A percentile compares a stretch with the other conserved stretches of the same genome.
These are phyloP conservation scores for Mizuhopecten yessoensis DNA, from an alignment of 1,140 invertebrate species.

Conservation along the genomic window DNA sequence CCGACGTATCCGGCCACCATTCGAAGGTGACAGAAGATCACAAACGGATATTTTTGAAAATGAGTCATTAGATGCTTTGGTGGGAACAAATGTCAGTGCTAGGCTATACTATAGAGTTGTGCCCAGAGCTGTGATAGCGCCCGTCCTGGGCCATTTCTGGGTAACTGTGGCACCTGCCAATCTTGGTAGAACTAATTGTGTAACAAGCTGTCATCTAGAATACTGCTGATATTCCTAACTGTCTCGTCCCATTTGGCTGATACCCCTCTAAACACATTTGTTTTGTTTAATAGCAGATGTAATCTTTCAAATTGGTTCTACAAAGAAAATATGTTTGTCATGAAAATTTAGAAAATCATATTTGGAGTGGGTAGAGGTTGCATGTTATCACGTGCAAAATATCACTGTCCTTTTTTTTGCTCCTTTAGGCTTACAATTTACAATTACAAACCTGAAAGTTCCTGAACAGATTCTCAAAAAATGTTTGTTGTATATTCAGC, in stretches of 20 bases:
- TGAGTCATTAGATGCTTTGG: too few species aligned
- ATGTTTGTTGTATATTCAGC: neutral
- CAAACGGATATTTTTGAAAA: too few species aligned
- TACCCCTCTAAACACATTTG: slow-evolving; percentile 16
- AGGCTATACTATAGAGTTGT: too few species aligned
- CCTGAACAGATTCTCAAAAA: neutral
- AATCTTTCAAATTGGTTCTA: slow-evolving; percentile 21
- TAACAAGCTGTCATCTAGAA: neutral
- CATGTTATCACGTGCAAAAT: slow-evolving; percentile 13
- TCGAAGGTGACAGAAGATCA: too few species aligned
- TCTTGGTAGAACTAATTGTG: neutral
- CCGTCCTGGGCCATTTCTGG: too few species aligned
- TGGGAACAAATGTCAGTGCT: too few species aligned
- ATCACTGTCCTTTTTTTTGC: neutral
- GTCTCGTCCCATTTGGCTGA: neutral
- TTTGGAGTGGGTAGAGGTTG: neutral
- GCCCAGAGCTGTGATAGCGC: neutral
- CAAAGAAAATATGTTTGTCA: slow-evolving; percentile 13
- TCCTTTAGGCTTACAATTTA: neutral
- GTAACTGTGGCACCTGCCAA: neutral
- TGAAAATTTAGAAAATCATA: slow-evolving; percentile 35
- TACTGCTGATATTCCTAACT: neutral
- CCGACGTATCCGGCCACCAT: too few species aligned
- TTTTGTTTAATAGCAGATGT: slow-evolving; percentile 9
- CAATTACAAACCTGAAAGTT: neutral